Base-by-base conservation (phyloP, 2,888 invertebrate genomes). In the Caenorhabditis sp. region DNA sequence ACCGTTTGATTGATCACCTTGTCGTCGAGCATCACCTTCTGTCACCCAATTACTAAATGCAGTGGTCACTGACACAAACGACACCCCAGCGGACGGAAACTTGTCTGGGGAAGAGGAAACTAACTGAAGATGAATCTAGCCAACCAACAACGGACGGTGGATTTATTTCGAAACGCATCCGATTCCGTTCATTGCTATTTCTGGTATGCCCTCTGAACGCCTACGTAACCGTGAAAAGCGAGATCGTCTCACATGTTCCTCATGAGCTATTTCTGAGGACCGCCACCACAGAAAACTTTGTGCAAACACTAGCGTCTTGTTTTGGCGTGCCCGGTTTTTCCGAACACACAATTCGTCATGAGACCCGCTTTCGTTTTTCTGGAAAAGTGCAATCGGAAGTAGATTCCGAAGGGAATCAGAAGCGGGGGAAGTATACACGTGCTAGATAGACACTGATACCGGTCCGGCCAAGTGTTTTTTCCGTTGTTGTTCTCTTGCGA, bases 1-100 rank as follows among this genome's bases (percentile, higher is more conserved):
- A 67, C 76, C 58, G 24, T 65, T 76, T 76, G 76, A 76, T 76
- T 76, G 76, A 76, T 76, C 67, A 61, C 67, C 60, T 68, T 67
- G 60, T 76, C 67, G 76, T 58, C 51, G 74, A 74, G 74, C 74
- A 74, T 74, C n/a, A n/a, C n/a, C n/a, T 50, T 72, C 64, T 65
- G 51, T 74, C 67, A 76, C 50, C 67, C 60, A 61, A 26, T 68
- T 67, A 60, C 50, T 50, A 47, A n/a, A 18, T 53, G 56, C 5
- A 32, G 24, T 56, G 24, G 61, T 24, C 32, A 51, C 24, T 18
- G 24, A 40, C 32, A 18, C 47, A 50, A 50, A 74, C 50, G 40
- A 61, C 28, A 64, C 35, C 56, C 37, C 53, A 58, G 24, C 53
- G 64, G 64, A 72, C 72, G 71, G 64, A 65, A 65, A 60, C 60